Conservation (phyloP, 2,888 invertebrate genomes). For the Archips xylosteana region DNA sequence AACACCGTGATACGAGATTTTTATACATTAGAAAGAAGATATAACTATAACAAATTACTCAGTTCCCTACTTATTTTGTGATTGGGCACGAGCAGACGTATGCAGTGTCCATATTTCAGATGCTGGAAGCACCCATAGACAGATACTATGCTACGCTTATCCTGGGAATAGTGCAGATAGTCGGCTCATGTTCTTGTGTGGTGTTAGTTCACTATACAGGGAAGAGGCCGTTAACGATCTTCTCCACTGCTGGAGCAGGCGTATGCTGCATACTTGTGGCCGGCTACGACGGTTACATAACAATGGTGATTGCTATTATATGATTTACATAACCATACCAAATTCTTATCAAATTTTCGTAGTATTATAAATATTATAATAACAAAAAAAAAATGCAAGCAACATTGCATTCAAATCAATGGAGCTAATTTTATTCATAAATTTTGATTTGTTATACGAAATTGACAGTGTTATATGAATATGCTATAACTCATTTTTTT, state of each 20-base stretch:
- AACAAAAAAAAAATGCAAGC: too few species aligned
- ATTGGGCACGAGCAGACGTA: constrained; percentile 83
- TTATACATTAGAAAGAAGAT: too few species aligned
- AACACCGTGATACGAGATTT: too few species aligned
- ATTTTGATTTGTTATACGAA: too few species aligned
- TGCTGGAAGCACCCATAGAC: constrained; percentile 90
- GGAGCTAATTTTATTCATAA: too few species aligned
- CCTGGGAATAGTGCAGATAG: constrained; percentile 89
- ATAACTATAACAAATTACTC: too few species aligned
- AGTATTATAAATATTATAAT: too few species aligned
- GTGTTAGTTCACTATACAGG: constrained; percentile 89
- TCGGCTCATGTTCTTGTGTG: constrained; percentile 88
- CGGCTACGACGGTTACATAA: constrained; percentile 79
- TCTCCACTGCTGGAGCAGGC: constrained; percentile 88
- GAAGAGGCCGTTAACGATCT: constrained; percentile 88
- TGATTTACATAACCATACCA: neutral
- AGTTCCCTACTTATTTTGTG: neutral
- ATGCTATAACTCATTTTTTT: neutral
- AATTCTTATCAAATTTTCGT: too few species aligned
- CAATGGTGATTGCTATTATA: constrained; percentile 48
- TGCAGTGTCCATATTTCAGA: constrained; percentile 90
- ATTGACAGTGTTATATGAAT: too few species aligned
- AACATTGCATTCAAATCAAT: too few species aligned
- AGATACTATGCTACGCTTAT: constrained; percentile 91
- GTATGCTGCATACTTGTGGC: constrained; percentile 87